Base-by-base conservation (phyloP, 1,140 invertebrate species). In the Drusus annulatus region DNA sequence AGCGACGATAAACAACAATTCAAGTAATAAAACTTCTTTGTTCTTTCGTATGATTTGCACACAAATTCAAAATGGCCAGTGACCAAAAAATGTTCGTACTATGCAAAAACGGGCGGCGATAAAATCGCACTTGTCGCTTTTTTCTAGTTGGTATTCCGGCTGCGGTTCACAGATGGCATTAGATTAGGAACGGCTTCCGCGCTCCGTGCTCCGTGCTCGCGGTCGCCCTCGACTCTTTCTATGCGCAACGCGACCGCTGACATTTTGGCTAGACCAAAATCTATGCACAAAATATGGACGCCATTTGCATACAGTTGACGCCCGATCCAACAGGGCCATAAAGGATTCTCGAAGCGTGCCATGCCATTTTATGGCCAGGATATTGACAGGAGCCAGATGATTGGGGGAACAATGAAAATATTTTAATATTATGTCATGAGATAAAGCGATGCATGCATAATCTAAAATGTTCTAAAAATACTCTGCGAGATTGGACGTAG, bases 221-320 rank as follows among this genome's bases (percentile, higher is more conserved):
- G 23, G 23, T 21, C 60, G 17, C 23, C 60, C 60, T 23, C 2
- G 62, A 31, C 23, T 7, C 62, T 65, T 65, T 28, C n/a, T 28
- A 63, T 21, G 62, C 62, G 13, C 62, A n/a, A 21, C 62, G 10
- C 62, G 62, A 65, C 16, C 62, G 62, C 62, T 60, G 56, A 56
- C 60, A 25, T 25, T 63, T 63, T 28, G 60, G 23, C 60, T 45
- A 23, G 17, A 17, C 56, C n/a, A 23, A 60, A 60, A 19, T 60
- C 56, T 60, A 21, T 60, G 56, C 8, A 17, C 17, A 17, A 17
- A 23, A 60, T 19, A 23, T 23, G 56, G 56, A 60, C 56, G 56
- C 56, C 56, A 60, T 60, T 17, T 60, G 56, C 56, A 60, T 60
- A 60, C 17, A 8, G n/a, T 8, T 60, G 17, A 60, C 23, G 23